Evolutionary conservation across 2,797 vertebrate species (phyloP).

Genomic region (Heteromormyrus szaboi): DNA sequence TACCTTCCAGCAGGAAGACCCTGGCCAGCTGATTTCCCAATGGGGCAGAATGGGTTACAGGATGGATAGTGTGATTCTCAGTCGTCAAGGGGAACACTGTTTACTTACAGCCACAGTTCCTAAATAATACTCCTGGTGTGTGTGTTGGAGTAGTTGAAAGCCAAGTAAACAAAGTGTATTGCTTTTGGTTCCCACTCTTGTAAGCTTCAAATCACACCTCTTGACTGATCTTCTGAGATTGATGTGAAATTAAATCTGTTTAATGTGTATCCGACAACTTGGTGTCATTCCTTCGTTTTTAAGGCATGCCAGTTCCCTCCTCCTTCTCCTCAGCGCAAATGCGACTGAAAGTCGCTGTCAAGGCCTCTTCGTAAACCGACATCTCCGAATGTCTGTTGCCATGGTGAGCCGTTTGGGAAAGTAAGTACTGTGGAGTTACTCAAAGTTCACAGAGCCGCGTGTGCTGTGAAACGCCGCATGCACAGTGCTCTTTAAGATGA

Average conservation of each 20-base stretch:
- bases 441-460: constrained; percentile 42
- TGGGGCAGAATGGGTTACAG: not conserved
- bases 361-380: not conserved
- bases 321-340: not conserved
- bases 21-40: not conserved
- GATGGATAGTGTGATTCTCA: not conserved
- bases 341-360: not conserved
- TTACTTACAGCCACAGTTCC: not conserved
- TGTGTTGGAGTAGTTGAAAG: not conserved
- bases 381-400: constrained; percentile 42
- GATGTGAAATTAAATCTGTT: not conserved
- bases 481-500: constrained; percentile 4
- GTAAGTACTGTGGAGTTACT: constrained; percentile 27
- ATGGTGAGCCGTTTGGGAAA: constrained; percentile 45
- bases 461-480: constrained; percentile 8
- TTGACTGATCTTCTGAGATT: not conserved
- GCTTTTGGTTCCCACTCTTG: not conserved
- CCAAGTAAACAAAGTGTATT: not conserved
- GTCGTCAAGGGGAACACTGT: not conserved
- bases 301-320: not conserved
- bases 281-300: not conserved
- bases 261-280: not conserved
- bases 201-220: constrained; percentile 7
- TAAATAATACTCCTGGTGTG: not conserved
- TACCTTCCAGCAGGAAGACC: not conserved